phyloP scores from a whole-genome alignment of 2,797 vertebrate species.

The Pagetopsis macropterus region DNA sequence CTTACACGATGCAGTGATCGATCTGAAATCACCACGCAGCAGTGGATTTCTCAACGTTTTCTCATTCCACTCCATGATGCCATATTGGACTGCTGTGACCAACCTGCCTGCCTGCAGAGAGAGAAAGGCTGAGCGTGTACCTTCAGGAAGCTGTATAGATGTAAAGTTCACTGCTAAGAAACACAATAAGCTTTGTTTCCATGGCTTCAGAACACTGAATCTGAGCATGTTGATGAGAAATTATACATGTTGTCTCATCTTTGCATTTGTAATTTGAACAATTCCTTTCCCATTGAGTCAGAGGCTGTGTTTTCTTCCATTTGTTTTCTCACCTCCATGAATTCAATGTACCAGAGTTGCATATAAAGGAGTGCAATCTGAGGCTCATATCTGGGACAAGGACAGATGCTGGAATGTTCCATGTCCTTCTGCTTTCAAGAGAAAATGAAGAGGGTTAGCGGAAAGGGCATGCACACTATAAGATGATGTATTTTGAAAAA shows the following conservation, averaged over 20 bases:
- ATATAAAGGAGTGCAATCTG: conserved; percentile 44
- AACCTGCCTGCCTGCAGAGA: conserved; percentile 21
- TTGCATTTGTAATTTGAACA: conserved; percentile 36
- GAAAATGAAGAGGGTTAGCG: not conserved
- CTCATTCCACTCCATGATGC: conserved; percentile 33
- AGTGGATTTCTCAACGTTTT: conserved; percentile 46
- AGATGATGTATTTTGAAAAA: conserved; percentile 10
- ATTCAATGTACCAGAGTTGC: conserved; percentile 29
- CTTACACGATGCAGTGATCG: conserved; percentile 41
- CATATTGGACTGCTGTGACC: conserved; percentile 25
- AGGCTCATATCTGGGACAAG: conserved; percentile 35
- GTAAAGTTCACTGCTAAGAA: conserved; percentile 31
- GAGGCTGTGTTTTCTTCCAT: conserved; percentile 47
- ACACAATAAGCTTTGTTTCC: conserved; percentile 50
- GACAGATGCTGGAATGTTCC: conserved; percentile 32
- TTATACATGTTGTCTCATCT: conserved; percentile 43
- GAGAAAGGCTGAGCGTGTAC: conserved; percentile 30
- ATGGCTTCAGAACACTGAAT: conserved; percentile 22
- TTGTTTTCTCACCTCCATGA: conserved; percentile 40
- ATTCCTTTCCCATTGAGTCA: conserved; percentile 34
- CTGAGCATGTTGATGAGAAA: conserved; percentile 19
- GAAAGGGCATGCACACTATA: conserved; percentile 9
- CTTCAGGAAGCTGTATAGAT: conserved; percentile 27
- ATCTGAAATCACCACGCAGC: conserved; percentile 52
- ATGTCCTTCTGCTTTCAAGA: too few relatives aligned